Percentiles rank a stretch among this genome's conserved stretches.
Evolutionary conservation across 2,888 invertebrate genomes (phyloP).

Genomic region (Chloroclystis v-ata): DNA sequence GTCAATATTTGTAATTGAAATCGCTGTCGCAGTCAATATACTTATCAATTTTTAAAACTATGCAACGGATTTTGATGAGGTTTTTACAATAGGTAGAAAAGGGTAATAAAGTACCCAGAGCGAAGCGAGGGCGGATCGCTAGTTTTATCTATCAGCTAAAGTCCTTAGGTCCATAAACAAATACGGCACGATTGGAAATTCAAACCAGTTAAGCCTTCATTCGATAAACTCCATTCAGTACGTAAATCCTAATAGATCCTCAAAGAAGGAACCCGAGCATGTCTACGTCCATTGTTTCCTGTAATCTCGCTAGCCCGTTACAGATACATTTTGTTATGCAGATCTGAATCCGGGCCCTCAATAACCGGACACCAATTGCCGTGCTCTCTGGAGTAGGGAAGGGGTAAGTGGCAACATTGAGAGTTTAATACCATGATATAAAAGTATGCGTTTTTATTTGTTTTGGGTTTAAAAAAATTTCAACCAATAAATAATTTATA

Average conservation of each 20-base stretch:
- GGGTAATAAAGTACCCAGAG: too few species aligned
- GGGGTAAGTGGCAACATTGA: not conserved
- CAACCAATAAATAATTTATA: too few species aligned
- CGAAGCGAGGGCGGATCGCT: too few species aligned
- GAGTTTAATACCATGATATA: too few species aligned
- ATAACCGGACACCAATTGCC: constrained; percentile 41
- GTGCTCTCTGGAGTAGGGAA: not conserved
- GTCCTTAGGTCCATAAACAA: not conserved
- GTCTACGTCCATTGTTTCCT: constrained; percentile 7
- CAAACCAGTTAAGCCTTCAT: not conserved
- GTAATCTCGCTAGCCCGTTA: constrained; percentile 24
- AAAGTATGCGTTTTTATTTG: too few species aligned
- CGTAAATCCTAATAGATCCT: not conserved
- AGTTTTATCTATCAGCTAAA: too few species aligned
- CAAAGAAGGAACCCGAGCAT: not conserved
- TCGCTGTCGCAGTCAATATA: too few species aligned
- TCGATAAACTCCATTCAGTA: not conserved
- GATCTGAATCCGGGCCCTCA: constrained; percentile 40
- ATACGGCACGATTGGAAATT: not conserved
- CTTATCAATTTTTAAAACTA: too few species aligned
- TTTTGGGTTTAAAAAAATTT: too few species aligned
- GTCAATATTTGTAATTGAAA: too few species aligned
- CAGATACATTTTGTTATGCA: constrained; percentile 52
- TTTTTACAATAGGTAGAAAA: too few species aligned
- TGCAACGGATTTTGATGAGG: too few species aligned